These are phyloP conservation scores for Microhierax caerulescens DNA, from an alignment of 2,797 vertebrate genomes.

Conservation along the genomic window DNA sequence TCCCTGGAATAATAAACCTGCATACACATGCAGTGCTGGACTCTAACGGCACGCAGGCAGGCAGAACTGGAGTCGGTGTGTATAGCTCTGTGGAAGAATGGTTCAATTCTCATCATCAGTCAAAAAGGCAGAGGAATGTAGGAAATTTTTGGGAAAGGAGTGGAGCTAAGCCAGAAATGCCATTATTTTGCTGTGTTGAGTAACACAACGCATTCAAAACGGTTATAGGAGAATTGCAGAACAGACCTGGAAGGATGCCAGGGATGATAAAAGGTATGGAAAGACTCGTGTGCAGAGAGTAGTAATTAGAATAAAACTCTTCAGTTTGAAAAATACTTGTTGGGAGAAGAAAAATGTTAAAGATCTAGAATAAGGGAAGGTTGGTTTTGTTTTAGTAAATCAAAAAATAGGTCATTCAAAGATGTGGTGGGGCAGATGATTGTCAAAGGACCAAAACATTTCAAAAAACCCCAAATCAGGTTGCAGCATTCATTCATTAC, in stretches of 20 bases:
- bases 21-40: neutral
- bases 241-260: neutral
- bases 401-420: neutral
- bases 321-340: neutral
- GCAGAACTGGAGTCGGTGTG: fast-evolving
- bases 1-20: neutral
- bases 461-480: fast-evolving
- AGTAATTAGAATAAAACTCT: neutral
- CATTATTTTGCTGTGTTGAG: neutral
- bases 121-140: neutral
- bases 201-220: neutral
- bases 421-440: neutral
- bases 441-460: neutral
- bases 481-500: neutral
- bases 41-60: neutral
- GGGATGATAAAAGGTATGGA: neutral
- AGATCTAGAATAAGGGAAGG: neutral
- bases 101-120: neutral
- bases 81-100: neutral
- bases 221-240: neutral
- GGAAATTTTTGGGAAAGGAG: neutral
- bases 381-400: fast-evolving
- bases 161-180: neutral
- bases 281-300: neutral
- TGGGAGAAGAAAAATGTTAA: neutral